Base-by-base conservation (phyloP, 2,797 vertebrate species). In the Anniella stebbinsi region DNA sequence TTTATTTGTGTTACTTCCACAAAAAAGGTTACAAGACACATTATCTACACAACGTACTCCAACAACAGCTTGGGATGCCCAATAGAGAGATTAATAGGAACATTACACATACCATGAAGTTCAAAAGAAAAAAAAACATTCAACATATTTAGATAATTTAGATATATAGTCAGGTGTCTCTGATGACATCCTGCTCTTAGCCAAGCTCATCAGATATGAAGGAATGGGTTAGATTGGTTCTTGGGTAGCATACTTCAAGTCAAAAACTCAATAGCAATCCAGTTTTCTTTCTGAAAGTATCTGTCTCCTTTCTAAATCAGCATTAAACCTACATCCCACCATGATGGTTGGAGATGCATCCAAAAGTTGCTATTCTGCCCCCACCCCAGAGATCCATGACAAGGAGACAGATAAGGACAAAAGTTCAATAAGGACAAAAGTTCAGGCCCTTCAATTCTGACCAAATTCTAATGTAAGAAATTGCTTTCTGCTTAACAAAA, bases 11-110 rank as follows among this genome's bases (percentile, higher is more conserved):
- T 76, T 78, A 72, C 84, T 84, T 87, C 72, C 51, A 87, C 57
- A 91, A 93, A 92, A 95, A 86, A 90, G 28, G 86, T 93, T 96
- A 96, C 96, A 96, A 89, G 94, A 93, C 91, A 95, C 92, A 93
- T 91, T 0, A 0, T 95, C 93, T 95, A 93, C 95, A 96, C 90
- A 96, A 90, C 54, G 90, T 88, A 92, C 92, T 94, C 94, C 87
- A 94, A 96, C 93, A 96, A 94, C 80, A 94, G 91, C 30, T 88
- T 92, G 92, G 91, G 89, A 92, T 89, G 94, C 91, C 87, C 36
- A 90, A 96, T 93, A 94, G 95, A 66, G 78, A 89, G 75, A 94
- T 96, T 93, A 96, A 94, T 91, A 94, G 83, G 60, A 93, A 96
- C 92, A 94, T 96, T 94, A 96, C 93, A 96, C 91, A 93, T 91